Conservation (phyloP, 37 sponge, comb jelly and placozoan species). For the Agelas oroides region DNA sequence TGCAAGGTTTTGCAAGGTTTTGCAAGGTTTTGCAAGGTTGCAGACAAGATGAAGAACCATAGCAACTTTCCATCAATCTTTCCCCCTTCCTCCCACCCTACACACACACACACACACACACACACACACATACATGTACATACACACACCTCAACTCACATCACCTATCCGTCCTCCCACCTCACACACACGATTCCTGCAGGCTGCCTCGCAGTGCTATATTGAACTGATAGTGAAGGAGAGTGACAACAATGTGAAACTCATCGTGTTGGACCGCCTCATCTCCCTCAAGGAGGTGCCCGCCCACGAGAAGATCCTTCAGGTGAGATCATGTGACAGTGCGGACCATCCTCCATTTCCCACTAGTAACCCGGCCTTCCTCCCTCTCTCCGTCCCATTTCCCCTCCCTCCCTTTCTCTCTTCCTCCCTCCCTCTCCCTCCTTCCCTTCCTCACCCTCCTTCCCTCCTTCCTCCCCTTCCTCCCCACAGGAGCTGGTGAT, state of each 20-base stretch:
- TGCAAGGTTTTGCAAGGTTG: too few species aligned
- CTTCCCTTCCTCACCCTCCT: not conserved
- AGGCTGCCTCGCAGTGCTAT: conserved; percentile 99
- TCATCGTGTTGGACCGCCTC: conserved; percentile 96
- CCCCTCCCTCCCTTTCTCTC: too few species aligned
- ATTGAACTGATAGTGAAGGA: conserved; percentile 97
- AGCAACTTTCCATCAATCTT: too few species aligned
- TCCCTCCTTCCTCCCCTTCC: not conserved
- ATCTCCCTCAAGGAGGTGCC: conserved; percentile 76
- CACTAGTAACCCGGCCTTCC: not conserved
- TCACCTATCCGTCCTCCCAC: conserved; percentile 57
- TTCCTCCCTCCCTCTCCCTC: too few species aligned
- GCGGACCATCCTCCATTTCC: too few species aligned
- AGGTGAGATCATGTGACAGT: conserved; percentile 52
- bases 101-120: too few species aligned
- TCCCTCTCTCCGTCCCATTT: too few species aligned
- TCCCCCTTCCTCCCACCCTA: too few species aligned
- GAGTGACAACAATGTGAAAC: conserved; percentile 99
- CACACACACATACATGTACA: too few species aligned
- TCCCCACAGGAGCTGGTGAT: conserved; percentile 87
- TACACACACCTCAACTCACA: too few species aligned
- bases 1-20: too few species aligned
- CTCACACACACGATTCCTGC: not conserved
- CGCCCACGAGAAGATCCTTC: conserved; percentile 84
- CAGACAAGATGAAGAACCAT: too few species aligned